Evolutionary conservation across 2,888 invertebrate species (phyloP).

Genomic region (Agrotis puta): DNA sequence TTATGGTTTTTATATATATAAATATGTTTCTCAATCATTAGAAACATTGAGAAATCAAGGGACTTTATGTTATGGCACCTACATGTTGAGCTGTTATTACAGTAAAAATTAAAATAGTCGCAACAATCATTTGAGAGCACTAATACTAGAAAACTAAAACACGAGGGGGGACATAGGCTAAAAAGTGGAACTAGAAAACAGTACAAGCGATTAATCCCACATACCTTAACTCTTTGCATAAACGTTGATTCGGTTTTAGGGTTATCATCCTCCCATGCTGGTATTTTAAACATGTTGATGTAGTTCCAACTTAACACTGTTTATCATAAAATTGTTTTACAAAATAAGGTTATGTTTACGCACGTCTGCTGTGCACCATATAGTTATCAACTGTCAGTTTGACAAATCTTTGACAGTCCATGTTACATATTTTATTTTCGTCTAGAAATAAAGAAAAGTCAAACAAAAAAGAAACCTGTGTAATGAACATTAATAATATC

Average conservation of each 20-base stretch:
- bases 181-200: neutral
- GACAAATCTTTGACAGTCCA: neutral
- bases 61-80: too few species aligned
- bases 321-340: neutral
- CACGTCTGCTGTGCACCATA: neutral
- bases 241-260: constrained; percentile 69
- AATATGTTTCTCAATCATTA: neutral
- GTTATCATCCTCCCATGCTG: constrained; percentile 79
- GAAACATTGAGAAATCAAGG: neutral
- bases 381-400: constrained; percentile 8
- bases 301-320: neutral
- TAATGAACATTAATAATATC: too few species aligned
- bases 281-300: constrained; percentile 77
- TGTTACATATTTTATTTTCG: neutral
- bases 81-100: neutral
- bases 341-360: constrained; percentile 45
- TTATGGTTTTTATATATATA: neutral
- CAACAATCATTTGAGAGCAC: too few species aligned
- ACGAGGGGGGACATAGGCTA: neutral
- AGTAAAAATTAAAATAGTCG: too few species aligned
- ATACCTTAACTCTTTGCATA: constrained; percentile 68
- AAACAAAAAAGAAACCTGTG: too few species aligned
- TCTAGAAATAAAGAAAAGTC: neutral
- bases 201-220: neutral
- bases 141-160: neutral